Evolutionary conservation across 2,113 vertebrate genomes (phyloP), one percentile per base, ranked within the genome.

Genomic region (Crypturellus undulatus): DNA sequence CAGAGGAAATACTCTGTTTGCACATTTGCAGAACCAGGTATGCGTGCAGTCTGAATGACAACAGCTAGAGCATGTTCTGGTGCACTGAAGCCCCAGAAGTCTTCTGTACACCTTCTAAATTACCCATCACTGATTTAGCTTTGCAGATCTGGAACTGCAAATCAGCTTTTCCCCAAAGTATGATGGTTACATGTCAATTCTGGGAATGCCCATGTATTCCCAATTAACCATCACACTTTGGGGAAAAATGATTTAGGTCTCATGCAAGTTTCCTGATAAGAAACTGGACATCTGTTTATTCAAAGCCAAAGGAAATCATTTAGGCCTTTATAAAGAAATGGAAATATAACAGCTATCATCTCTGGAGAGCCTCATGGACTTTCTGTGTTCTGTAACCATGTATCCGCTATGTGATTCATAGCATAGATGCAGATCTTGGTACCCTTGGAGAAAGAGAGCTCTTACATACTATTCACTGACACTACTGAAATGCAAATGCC

Each of bases 321-420:
- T 79, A 76, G 89, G 71, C 24, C 9, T 87, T 92, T 93, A 63
- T 87, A 83, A 91, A 68, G 79, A 92, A 77, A 83, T 14, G 82
- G 67, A 92, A 90, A 62, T 59, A 92, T 26, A 83, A 91, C 84
- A 47, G 73, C 65, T 68, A 40, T 36, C 62, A 79, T 91, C 84
- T 91, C 81, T 79, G 34, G 75, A 95, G 84, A 92, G 40, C 64
- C 83, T 63, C 47, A 70, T 1, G 0, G 67, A 30, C 56, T 71
- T 72, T 38, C 47, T 94, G 94, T 84, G 67, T 82, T 94, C 64
- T 69, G 21, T 34, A 79, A 81, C 40, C 49, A 28, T 28, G 9
- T 89, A 87, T 92, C 84, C 92, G 40, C 43, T 76, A 7, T n/a
- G 52, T 95, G 94, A 94, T 87, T 94, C 79, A 94, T 4, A 64